Evolutionary conservation across 2,113 vertebrate genomes (phyloP).

Genomic region (Lagopus leucura): DNA sequence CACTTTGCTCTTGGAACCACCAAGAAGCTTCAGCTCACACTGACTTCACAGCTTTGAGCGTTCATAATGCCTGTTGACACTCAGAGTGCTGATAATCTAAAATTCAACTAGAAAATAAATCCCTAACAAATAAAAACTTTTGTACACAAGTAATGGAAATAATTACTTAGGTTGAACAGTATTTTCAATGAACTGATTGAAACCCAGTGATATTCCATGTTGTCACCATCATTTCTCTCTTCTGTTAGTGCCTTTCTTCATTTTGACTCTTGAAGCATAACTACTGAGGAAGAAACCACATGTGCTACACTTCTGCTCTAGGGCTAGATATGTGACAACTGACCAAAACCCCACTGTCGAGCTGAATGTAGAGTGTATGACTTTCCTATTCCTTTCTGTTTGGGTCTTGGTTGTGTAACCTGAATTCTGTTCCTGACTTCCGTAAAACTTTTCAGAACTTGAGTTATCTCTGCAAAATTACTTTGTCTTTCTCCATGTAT

Average conservation of each 20-base stretch:
- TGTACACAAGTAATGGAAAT: not conserved
- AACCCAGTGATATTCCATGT: not conserved
- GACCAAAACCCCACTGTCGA: not conserved
- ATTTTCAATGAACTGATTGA: not conserved
- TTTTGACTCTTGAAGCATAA: not conserved
- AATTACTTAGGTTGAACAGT: not conserved
- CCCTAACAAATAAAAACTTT: not conserved
- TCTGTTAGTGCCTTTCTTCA: not conserved
- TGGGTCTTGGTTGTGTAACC: accelerated
- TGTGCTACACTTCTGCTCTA: accelerated
- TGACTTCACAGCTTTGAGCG: not conserved
- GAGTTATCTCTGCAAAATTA: not conserved
- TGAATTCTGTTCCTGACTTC: not conserved
- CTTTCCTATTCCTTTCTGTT: not conserved
- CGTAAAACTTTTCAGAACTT: not conserved
- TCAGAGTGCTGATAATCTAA: not conserved
- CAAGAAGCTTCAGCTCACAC: not conserved
- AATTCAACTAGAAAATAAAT: not conserved
- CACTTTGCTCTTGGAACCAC: not conserved
- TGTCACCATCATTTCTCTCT: accelerated
- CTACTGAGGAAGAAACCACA: accelerated
- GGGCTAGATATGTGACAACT: not conserved
- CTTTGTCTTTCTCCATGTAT: not conserved
- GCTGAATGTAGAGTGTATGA: accelerated
- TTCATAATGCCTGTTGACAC: not conserved